These are phyloP conservation scores for Heteromyza rotundicornis DNA, from an alignment of 2,888 invertebrate species.

Conservation along the genomic window DNA sequence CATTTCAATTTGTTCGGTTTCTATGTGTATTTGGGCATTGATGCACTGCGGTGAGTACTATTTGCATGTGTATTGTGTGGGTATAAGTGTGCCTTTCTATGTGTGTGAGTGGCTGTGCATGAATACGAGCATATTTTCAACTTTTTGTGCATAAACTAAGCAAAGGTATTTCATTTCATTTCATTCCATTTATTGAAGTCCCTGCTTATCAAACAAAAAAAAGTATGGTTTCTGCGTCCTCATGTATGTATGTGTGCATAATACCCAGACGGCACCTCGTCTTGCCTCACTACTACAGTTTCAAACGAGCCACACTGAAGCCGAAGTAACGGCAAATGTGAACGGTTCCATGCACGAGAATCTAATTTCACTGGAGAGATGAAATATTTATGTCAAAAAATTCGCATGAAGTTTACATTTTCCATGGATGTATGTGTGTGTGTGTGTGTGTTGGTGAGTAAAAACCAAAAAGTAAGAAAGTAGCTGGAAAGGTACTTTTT, in stretches of 20 bases:
- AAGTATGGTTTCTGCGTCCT: too few species aligned
- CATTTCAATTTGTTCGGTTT: too few species aligned
- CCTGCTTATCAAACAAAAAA: too few species aligned
- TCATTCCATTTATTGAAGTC: slow-evolving; percentile 16
- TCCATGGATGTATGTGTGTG: too few species aligned
- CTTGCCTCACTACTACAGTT: background rate
- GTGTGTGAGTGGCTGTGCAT: background rate
- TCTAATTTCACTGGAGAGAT: slow-evolving; percentile 35
- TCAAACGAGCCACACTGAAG: background rate
- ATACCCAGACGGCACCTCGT: too few species aligned
- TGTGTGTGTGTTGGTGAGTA: too few species aligned
- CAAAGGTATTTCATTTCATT: slow-evolving; percentile 7
- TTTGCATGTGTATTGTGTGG: too few species aligned
- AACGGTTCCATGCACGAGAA: slow-evolving; percentile 34
- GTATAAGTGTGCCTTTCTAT: too few species aligned
- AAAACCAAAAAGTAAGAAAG: background rate
- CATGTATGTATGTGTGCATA: too few species aligned
- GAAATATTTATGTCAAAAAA: slow-evolving; percentile 36
- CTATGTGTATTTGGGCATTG: too few species aligned
- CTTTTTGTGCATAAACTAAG: slow-evolving; percentile 14
- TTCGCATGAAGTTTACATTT: slow-evolving; percentile 20
- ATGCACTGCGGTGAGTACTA: too few species aligned
- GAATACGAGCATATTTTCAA: background rate
- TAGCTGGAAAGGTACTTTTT: background rate
- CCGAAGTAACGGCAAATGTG: slow-evolving; percentile 20